phyloP scores from a whole-genome alignment of 2,113 vertebrate species.

The Porphyrio hochstetteri region DNA sequence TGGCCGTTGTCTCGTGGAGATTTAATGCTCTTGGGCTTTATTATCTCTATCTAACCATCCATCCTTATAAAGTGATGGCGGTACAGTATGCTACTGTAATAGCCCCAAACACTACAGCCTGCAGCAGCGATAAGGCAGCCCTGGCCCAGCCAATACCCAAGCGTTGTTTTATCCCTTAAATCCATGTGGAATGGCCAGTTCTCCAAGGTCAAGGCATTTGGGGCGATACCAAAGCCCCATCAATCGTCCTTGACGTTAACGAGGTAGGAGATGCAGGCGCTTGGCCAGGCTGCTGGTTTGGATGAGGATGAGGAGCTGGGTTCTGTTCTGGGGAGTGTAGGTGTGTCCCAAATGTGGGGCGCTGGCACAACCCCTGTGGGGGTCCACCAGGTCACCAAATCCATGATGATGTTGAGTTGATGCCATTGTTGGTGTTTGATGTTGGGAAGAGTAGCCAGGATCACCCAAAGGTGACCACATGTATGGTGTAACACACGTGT shows the following conservation, averaged over 20 bases:
- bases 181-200: background rate
- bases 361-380: accelerated
- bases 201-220: background rate
- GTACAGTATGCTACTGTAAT: background rate
- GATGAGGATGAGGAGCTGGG: background rate
- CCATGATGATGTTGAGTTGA: accelerated
- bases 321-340: accelerated
- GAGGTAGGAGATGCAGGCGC: background rate
- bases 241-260: background rate
- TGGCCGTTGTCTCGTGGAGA: constrained; percentile 19
- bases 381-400: background rate
- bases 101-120: background rate
- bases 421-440: accelerated
- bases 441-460: background rate
- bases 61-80: constrained; percentile 3
- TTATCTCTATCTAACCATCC: constrained; percentile 40
- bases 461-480: accelerated
- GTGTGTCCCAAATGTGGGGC: background rate
- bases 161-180: background rate
- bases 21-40: constrained; percentile 52
- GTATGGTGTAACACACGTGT: accelerated
- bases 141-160: background rate
- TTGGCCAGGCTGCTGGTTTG: background rate
- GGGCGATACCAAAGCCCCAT: background rate
- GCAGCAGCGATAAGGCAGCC: background rate